Base-by-base conservation (phyloP, 1,140 invertebrate genomes). In the Drosophila tristis region DNA sequence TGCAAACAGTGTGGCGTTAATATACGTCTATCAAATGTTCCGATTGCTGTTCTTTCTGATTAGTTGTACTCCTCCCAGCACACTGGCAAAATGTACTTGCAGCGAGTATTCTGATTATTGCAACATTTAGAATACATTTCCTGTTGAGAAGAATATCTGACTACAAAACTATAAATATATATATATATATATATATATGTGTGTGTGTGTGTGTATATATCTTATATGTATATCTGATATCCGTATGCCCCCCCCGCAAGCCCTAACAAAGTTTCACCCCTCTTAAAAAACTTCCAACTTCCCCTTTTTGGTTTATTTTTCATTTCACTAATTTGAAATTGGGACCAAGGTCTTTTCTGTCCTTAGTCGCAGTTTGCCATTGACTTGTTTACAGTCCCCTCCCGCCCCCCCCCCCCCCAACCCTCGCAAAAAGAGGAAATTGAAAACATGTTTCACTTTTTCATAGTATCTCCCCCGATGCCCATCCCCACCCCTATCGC, bases 121-220 rank as follows among this genome's bases (percentile, higher is more conserved):
- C 57, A 87, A 86, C 82, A 87, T 87, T 82, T 82, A 72, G 74
- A 86, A 86, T 86, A 86, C 70, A 71, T 87, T 49, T 39, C 11
- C 7, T 64, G 35, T 44, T 42, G 62, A 60, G 54, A 45, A 70
- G 67, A 70, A 70, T 70, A 70, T 70, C 53, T 70, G 67, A 50
- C 67, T 70, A 70, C 67, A 70, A 70, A 70, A 70, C 67, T 70
- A 70, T 70, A 70, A 70, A 70, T 70, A 70, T 70, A 49, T 64
- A 63, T 64, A 35, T 56, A 67, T 70, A 68, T 68, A 9, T 8
- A 29, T 29, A 7, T 29, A 9, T 35, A 35, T 39, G 4, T 39
- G 2, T 39, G 11, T 39, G 8, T 11, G 1, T 35, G 31, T 35
- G 4, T 39, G 4, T 39, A 3, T 39, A 39, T 39, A 39, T 70